Percentiles rank a stretch among this genome's conserved stretches.
phyloP scores from a whole-genome alignment of 1,140 invertebrate genomes.

The Cydia strobilella region DNA sequence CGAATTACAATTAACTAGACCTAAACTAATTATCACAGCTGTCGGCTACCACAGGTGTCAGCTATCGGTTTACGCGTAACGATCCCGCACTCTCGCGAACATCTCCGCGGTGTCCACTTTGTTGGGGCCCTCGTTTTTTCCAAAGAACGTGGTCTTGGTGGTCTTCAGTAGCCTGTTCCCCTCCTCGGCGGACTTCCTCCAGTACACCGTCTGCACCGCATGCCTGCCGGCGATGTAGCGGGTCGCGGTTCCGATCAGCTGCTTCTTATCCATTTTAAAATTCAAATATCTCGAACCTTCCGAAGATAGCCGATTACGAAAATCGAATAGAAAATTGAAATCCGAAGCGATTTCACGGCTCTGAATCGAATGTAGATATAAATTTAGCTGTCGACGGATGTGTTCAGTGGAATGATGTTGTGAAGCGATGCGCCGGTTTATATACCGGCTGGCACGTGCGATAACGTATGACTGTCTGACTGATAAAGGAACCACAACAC shows the following conservation, averaged over 20 bases:
- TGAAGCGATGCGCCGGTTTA: constrained; percentile 33
- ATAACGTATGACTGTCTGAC: constrained; percentile 36
- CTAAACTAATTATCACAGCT: constrained; percentile 56
- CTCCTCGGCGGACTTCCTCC: constrained; percentile 80
- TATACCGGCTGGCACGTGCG: constrained; percentile 46
- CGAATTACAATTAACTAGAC: neutral
- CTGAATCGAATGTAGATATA: neutral
- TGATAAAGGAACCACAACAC: constrained; percentile 43
- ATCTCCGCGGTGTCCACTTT: constrained; percentile 73
- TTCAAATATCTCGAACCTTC: constrained; percentile 27
- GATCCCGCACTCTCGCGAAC: constrained; percentile 70
- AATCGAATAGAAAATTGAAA: constrained; percentile 29
- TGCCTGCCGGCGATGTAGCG: constrained; percentile 85
- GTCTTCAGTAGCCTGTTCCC: constrained; percentile 82
- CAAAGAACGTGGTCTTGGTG: constrained; percentile 83
- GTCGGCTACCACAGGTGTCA: neutral
- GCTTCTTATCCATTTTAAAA: constrained; percentile 73
- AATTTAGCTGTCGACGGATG: constrained; percentile 12
- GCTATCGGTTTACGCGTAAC: constrained; percentile 54
- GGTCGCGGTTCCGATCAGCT: constrained; percentile 82
- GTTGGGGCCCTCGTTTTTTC: constrained; percentile 76
- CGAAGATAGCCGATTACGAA: constrained; percentile 12
- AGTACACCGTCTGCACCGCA: constrained; percentile 86
- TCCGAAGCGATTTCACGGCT: constrained; percentile 15
- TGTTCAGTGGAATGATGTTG: constrained; percentile 34